Conservation (phyloP, 2,113 vertebrate genomes). For the Osmerus mordax region DNA sequence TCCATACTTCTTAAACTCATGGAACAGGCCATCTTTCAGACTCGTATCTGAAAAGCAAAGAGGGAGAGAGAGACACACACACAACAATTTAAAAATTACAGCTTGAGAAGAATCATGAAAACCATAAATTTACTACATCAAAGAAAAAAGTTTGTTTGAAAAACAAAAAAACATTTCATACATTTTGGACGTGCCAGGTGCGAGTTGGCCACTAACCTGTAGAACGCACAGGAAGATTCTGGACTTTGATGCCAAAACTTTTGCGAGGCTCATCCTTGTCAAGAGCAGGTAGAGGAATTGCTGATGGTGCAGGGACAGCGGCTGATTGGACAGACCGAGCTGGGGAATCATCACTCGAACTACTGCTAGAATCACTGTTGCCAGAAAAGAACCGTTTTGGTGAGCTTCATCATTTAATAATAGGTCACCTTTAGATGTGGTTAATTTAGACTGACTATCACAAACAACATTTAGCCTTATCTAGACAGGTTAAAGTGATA, state of each 20-base stretch:
- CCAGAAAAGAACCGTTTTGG: conserved; percentile 25
- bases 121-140: background rate
- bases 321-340: conserved; percentile 94
- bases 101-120: background rate
- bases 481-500: no score
- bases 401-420: background rate
- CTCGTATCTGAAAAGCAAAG: conserved; percentile 83
- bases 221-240: conserved; percentile 97
- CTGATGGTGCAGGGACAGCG: conserved; percentile 88
- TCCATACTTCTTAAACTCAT: conserved; percentile 98
- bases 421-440: no score
- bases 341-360: conserved; percentile 93
- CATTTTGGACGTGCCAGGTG: no score
- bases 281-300: conserved; percentile 84
- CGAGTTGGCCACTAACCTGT: conserved; percentile 77
- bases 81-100: background rate
- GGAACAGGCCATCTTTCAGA: conserved; percentile 98
- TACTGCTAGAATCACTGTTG: conserved; percentile 95
- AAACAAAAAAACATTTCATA: background rate
- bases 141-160: background rate
- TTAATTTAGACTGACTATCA: no score
- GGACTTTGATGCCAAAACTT: conserved; percentile 98
- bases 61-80: background rate
- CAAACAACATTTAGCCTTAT: no score
- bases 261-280: conserved; percentile 98